These are phyloP conservation scores for Aulostomus chinensis DNA, from an alignment of 2,797 vertebrate genomes.

Conservation along the genomic window DNA sequence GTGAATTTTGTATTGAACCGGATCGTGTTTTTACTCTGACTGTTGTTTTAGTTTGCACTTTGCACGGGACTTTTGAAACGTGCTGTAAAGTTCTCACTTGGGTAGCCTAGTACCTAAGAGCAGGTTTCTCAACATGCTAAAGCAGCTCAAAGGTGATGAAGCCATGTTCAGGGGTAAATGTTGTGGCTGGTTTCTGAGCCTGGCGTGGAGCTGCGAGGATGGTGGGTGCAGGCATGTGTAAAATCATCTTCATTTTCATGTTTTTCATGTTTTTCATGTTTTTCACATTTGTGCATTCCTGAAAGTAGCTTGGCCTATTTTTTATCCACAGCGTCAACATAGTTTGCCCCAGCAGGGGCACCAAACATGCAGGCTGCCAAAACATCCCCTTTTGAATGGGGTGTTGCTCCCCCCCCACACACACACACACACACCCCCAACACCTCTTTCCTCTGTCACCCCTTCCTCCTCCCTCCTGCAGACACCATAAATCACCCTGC, in stretches of 20 bases:
- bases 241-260: background rate
- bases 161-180: background rate
- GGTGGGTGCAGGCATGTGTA: background rate
- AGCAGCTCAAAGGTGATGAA: too few species aligned
- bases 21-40: too few species aligned
- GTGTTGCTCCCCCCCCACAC: conserved; percentile 17
- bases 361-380: conserved; percentile 64
- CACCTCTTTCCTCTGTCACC: background rate
- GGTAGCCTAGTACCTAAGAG: too few species aligned
- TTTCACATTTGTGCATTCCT: conserved; percentile 32
- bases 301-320: conserved; percentile 45
- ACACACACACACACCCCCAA: background rate
- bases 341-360: conserved; percentile 57
- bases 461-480: conserved; percentile 24
- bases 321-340: conserved; percentile 31
- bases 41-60: too few species aligned
- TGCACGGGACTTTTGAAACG: too few species aligned
- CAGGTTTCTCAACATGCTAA: too few species aligned
- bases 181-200: background rate
- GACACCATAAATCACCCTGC: conserved; percentile 66
- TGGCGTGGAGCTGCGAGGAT: background rate
- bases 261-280: background rate
- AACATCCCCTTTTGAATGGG: conserved; percentile 58
- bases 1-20: too few species aligned
- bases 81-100: too few species aligned